A percentile compares a stretch with the other conserved stretches of the same genome.
phyloP scores from a whole-genome alignment of 2,113 vertebrate species.

The Actenoides hombroni region DNA sequence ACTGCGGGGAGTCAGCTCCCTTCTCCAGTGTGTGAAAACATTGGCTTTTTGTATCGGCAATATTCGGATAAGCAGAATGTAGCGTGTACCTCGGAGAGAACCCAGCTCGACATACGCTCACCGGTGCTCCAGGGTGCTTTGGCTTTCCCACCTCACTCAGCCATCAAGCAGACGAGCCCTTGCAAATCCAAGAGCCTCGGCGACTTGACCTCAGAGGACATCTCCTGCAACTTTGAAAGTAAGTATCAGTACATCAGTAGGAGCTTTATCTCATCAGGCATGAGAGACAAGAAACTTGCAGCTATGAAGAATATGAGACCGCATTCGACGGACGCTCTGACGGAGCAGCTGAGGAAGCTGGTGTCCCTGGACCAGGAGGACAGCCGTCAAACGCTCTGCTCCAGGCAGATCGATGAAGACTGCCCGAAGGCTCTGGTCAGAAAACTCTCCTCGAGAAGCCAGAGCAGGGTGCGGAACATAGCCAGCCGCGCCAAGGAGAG shows the following conservation, averaged over 20 bases:
- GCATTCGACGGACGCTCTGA: slow-evolving; percentile 83
- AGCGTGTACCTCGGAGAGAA: background rate
- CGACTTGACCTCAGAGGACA: slow-evolving; percentile 96
- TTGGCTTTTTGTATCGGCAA: background rate
- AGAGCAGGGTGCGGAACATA: slow-evolving; percentile 94
- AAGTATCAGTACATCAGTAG: slow-evolving; percentile 95
- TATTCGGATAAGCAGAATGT: background rate
- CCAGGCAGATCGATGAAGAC: slow-evolving; percentile 66
- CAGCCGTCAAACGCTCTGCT: background rate
- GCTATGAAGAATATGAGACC: slow-evolving; percentile 43
- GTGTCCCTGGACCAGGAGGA: slow-evolving; percentile 88
- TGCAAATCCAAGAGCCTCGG: slow-evolving; percentile 96
- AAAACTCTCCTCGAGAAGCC: slow-evolving; percentile 92
- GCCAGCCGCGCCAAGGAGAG: slow-evolving; percentile 91
- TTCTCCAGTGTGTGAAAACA: background rate
- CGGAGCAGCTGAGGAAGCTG: slow-evolving; percentile 88
- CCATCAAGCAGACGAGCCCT: slow-evolving; percentile 72
- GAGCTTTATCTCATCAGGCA: slow-evolving; percentile 85
- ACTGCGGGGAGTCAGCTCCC: slow-evolving; percentile 19
- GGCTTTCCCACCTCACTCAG: background rate
- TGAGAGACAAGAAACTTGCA: slow-evolving; percentile 73
- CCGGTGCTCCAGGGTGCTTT: background rate
- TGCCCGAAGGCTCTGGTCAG: slow-evolving; percentile 83
- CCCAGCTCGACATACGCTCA: background rate
- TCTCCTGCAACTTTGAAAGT: slow-evolving; percentile 94